Evolutionary conservation across 2,888 invertebrate species (phyloP).

Genomic region (Leptopilina myrica): DNA sequence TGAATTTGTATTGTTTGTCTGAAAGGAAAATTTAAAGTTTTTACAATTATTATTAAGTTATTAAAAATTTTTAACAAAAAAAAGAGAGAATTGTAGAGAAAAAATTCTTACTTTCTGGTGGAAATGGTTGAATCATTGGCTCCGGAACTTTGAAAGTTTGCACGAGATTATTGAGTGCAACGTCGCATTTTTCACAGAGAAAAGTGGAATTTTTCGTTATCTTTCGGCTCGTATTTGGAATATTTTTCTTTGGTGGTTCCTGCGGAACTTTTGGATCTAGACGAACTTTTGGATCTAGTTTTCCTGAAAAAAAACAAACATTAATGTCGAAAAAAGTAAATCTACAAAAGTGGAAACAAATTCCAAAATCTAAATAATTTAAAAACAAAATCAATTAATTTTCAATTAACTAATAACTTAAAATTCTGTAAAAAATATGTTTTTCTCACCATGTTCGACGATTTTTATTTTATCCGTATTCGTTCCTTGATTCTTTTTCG

Average conservation of each 20-base stretch:
- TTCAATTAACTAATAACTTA: too few species aligned
- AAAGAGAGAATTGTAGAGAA: not conserved
- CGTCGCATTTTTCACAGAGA: slow-evolving; percentile 9
- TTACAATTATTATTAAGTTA: not conserved
- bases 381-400: too few species aligned
- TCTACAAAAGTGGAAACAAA: too few species aligned
- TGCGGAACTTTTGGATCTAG: not conserved
- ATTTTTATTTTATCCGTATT: not conserved
- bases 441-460: slow-evolving; percentile 9
- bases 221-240: not conserved
- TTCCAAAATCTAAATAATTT: too few species aligned
- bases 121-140: slow-evolving; percentile 14
- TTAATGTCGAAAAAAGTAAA: too few species aligned
- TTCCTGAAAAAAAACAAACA: too few species aligned
- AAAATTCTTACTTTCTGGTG: not conserved
- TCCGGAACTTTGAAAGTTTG: not conserved
- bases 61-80: not conserved
- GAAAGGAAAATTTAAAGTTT: not conserved
- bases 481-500: not conserved
- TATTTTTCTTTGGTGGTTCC: not conserved
- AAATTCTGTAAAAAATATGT: too few species aligned
- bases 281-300: too few species aligned
- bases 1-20: not conserved
- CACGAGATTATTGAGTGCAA: not conserved
- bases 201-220: not conserved